phyloP scores from a whole-genome alignment of 1,140 invertebrate species.

The Caenorhabditis latens region DNA sequence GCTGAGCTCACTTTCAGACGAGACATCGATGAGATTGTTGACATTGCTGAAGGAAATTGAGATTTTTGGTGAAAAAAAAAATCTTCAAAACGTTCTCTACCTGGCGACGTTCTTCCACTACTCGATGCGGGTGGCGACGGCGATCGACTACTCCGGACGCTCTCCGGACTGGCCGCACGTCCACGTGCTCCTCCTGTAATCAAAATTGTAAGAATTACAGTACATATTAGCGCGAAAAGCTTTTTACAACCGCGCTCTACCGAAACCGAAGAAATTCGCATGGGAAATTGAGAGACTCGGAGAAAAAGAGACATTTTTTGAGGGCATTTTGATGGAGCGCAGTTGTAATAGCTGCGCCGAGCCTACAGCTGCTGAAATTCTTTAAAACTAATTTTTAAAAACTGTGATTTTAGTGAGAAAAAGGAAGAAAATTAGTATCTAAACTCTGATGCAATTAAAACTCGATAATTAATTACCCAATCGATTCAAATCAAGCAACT shows the following conservation, averaged over 20 bases:
- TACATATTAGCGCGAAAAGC: no score
- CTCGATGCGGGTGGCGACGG: conserved; percentile 64
- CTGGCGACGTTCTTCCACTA: conserved; percentile 64
- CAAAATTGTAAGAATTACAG: not conserved
- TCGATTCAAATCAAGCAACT: conserved; percentile 74
- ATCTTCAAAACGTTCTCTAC: conserved; percentile 33
- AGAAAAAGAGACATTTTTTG: no score
- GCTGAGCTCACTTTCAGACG: conserved; percentile 71
- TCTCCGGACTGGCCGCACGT: conserved; percentile 66
- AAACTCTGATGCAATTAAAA: no score
- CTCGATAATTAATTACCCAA: conserved; percentile 64
- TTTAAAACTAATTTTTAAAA: no score
- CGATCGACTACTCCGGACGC: conserved; percentile 61
- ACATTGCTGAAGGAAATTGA: conserved; percentile 55
- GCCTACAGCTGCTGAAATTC: no score
- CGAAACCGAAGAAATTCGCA: no score
- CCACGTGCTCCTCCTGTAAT: conserved; percentile 55
- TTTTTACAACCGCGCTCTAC: no score
- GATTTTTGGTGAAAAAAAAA: not conserved
- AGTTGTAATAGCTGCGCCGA: no score
- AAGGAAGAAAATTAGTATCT: not conserved
- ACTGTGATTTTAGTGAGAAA: not conserved
- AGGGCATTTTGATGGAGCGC: no score
- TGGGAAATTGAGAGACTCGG: no score
- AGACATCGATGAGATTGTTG: conserved; percentile 67